Evolutionary conservation across 1,140 invertebrate species (phyloP).

Genomic region (Episyrphus balteatus): DNA sequence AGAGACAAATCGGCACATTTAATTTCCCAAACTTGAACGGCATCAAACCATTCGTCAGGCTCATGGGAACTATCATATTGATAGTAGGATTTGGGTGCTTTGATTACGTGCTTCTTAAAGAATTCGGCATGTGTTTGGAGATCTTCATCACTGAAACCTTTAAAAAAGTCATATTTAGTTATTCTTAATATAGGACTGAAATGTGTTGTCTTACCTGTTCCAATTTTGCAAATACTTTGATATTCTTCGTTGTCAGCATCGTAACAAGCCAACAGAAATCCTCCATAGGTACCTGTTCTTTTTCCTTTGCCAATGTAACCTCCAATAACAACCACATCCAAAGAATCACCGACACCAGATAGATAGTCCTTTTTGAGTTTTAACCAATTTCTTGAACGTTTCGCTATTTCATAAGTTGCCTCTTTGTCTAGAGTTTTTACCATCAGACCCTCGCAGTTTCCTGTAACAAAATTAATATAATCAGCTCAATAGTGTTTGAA

Average conservation of each 20-base stretch:
- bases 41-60: constrained; percentile 94
- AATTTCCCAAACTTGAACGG: constrained; percentile 92
- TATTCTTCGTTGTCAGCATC: constrained; percentile 88
- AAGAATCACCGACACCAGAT: constrained; percentile 86
- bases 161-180: neutral
- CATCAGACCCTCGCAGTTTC: constrained; percentile 98
- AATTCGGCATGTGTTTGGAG: constrained; percentile 65
- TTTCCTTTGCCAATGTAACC: constrained; percentile 92
- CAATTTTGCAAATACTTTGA: constrained; percentile 76
- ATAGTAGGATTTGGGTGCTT: constrained; percentile 73
- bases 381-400: constrained; percentile 92
- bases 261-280: constrained; percentile 95
- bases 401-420: constrained; percentile 96
- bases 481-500: constrained; percentile 8
- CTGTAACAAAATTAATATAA: constrained; percentile 34
- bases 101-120: constrained; percentile 67
- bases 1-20: constrained; percentile 97
- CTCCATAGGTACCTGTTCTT: constrained; percentile 87
- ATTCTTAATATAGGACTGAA: neutral
- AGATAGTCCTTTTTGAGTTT: constrained; percentile 98
- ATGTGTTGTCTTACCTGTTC: constrained; percentile 57
- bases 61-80: constrained; percentile 60
- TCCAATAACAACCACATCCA: constrained; percentile 93
- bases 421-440: constrained; percentile 90
- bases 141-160: constrained; percentile 79